These are phyloP conservation scores for Ammodytes marinus DNA, from an alignment of 2,113 vertebrate genomes.

Conservation along the genomic window DNA sequence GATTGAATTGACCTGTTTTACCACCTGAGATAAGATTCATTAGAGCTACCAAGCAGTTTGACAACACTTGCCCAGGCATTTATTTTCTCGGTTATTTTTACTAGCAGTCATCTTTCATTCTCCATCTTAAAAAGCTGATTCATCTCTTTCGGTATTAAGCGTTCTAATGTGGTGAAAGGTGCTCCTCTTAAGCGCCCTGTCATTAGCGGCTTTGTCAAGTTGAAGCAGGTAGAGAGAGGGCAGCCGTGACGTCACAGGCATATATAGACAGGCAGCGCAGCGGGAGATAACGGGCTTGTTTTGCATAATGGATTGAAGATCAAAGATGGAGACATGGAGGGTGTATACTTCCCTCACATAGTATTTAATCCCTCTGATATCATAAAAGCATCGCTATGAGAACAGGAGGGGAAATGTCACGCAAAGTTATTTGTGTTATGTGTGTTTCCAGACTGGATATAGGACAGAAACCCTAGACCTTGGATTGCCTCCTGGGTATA, in stretches of 20 bases:
- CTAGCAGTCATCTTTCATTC: conserved; percentile 4
- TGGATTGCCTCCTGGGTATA: conserved; percentile 21
- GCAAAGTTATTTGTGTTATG: conserved; percentile 9
- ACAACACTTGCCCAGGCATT: background rate
- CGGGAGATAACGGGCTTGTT: conserved; percentile 33
- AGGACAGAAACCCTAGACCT: conserved; percentile 51
- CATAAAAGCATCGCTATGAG: background rate
- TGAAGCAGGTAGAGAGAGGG: conserved; percentile 53
- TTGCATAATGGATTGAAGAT: conserved; percentile 48
- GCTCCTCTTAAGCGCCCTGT: conserved; percentile 40
- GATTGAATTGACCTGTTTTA: conserved; percentile 3
- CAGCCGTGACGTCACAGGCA: conserved; percentile 47
- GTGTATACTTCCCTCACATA: background rate
- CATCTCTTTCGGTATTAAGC: conserved; percentile 36
- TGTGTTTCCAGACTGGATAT: conserved; percentile 41
- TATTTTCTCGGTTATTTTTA: background rate
- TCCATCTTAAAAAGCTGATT: conserved; percentile 42
- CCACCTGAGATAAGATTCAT: conserved; percentile 7
- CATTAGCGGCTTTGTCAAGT: conserved; percentile 70
- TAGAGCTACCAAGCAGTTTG: conserved; percentile 6
- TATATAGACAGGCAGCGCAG: conserved; percentile 48
- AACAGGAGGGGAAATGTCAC: background rate
- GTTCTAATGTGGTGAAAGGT: conserved; percentile 53
- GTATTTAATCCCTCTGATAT: conserved; percentile 32
- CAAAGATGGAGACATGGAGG: conserved; percentile 1